These are phyloP conservation scores for Caenorhabditis uteleia DNA, from an alignment of 2,888 invertebrate genomes.

Conservation along the genomic window DNA sequence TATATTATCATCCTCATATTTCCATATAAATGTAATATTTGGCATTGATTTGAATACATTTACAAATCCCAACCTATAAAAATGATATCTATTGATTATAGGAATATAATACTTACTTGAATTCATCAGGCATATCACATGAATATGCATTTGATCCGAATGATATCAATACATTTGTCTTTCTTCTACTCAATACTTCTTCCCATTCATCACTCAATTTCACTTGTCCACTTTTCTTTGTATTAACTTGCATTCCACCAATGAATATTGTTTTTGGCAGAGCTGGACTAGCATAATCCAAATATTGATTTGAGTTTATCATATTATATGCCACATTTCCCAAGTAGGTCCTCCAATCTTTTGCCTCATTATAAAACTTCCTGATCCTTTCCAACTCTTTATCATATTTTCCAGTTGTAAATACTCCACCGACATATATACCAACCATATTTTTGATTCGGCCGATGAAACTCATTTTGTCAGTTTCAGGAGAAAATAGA, in stretches of 20 bases:
- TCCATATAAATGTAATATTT: constrained; percentile 40
- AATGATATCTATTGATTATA: background rate
- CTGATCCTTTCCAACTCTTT: constrained; percentile 18
- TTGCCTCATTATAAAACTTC: constrained; percentile 5
- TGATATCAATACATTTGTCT: constrained; percentile 28
- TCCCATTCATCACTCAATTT: constrained; percentile 18
- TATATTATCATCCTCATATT: constrained; percentile 33
- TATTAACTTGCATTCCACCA: constrained; percentile 41
- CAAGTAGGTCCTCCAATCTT: constrained; percentile 16
- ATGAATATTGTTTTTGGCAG: constrained; percentile 35
- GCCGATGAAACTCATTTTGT: constrained; percentile 13
- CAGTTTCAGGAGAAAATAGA: constrained; percentile 8
- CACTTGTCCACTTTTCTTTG: constrained; percentile 14
- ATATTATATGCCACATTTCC: constrained; percentile 22
- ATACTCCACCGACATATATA: background rate
- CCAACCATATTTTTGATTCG: constrained; percentile 8
- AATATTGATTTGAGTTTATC: constrained; percentile 27
- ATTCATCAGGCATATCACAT: constrained; percentile 31
- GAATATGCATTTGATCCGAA: constrained; percentile 38
- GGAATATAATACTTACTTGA: constrained; percentile 15
- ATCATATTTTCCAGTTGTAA: constrained; percentile 1
- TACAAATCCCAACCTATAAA: constrained; percentile 15
- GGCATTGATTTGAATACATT: constrained; percentile 31
- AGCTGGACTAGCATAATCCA: constrained; percentile 33
- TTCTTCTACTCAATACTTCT: constrained; percentile 15